A percentile compares a stretch with the other conserved stretches of the same genome.
These are phyloP conservation scores for Solenopsis invicta DNA, from an alignment of 1,140 invertebrate genomes.

Conservation along the genomic window DNA sequence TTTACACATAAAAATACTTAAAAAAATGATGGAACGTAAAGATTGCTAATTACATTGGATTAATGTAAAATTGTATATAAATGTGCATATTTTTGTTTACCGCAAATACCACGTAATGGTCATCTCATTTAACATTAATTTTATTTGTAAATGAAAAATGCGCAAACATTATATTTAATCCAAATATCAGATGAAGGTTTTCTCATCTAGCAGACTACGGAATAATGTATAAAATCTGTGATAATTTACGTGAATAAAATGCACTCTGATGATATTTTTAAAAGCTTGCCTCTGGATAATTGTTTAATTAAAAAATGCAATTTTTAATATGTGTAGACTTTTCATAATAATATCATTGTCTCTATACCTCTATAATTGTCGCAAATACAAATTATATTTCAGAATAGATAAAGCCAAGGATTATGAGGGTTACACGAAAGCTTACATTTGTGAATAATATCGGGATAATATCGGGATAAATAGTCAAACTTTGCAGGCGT, in stretches of 20 bases:
- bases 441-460: constrained; percentile 2
- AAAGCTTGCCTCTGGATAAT: neutral
- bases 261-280: neutral
- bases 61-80: constrained; percentile 57
- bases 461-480: neutral
- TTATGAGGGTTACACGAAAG: neutral
- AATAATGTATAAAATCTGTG: neutral
- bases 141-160: constrained; percentile 48
- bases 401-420: neutral
- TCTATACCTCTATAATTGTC: neutral
- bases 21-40: constrained; percentile 23
- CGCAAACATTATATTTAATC: constrained; percentile 20
- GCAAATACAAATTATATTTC: neutral
- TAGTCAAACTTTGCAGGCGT: neutral
- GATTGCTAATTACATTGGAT: constrained; percentile 66
- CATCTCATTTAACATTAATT: constrained; percentile 69
- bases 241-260: neutral
- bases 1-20: neutral
- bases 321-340: neutral
- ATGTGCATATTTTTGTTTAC: constrained; percentile 51
- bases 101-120: constrained; percentile 40
- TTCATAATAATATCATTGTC: neutral
- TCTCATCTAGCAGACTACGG: neutral
- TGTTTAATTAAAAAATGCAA: neutral
- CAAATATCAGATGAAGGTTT: neutral